phyloP scores from a whole-genome alignment of 2,113 vertebrate species.

The Myiozetetes cayanensis region DNA sequence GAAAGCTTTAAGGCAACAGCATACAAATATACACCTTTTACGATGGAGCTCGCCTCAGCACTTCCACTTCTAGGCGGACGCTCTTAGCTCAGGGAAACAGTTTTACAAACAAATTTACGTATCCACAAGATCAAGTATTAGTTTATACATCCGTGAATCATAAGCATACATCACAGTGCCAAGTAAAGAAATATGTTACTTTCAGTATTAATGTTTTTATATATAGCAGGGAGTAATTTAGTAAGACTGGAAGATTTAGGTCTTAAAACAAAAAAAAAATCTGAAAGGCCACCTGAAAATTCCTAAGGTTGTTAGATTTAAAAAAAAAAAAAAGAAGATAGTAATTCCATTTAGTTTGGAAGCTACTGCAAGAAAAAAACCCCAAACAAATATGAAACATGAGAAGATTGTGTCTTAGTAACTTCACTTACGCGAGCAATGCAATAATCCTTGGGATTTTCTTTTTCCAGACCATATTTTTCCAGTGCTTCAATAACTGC shows the following conservation, averaged over 20 bases:
- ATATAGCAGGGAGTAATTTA: neutral
- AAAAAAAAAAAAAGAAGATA: accelerated
- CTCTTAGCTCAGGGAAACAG: neutral
- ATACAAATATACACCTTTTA: neutral
- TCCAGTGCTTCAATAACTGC: conserved; percentile 95
- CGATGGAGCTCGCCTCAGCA: neutral
- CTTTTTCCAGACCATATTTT: conserved; percentile 96
- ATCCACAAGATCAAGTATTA: neutral
- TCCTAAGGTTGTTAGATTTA: neutral
- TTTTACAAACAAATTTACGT: neutral
- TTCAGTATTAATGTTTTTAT: neutral
- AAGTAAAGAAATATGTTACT: neutral
- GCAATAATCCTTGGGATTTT: conserved; percentile 94
- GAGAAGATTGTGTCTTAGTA: neutral
- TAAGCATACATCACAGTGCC: neutral
- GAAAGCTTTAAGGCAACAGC: neutral
- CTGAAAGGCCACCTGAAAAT: neutral
- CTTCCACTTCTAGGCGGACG: neutral
- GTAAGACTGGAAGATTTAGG: neutral
- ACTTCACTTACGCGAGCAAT: conserved; percentile 85
- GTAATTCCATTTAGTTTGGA: neutral
- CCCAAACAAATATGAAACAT: neutral
- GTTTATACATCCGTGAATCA: neutral
- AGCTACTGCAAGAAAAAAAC: neutral
- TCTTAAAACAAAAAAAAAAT: neutral